Evolutionary conservation across 2,113 vertebrate species (phyloP).

Genomic region (Dinomys branickii): DNA sequence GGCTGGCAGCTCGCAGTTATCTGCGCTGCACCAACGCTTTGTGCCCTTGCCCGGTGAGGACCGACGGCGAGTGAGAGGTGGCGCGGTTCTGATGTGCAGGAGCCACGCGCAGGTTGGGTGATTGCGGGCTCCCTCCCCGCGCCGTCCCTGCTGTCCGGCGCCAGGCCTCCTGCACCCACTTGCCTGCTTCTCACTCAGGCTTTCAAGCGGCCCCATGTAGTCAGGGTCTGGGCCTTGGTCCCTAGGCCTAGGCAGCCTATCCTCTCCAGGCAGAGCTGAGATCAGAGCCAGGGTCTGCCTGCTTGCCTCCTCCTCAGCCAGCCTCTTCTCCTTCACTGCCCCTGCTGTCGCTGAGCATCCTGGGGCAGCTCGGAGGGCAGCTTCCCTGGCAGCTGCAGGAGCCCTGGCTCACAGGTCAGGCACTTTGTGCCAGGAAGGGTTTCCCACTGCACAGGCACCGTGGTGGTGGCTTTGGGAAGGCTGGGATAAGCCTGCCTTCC

Average conservation of each 20-base stretch:
- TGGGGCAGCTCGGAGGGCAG: not conserved
- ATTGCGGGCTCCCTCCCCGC: not conserved
- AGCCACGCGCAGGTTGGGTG: not conserved
- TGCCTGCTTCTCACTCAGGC: not conserved
- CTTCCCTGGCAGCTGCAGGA: not conserved
- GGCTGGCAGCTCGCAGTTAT: not conserved
- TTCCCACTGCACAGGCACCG: not conserved
- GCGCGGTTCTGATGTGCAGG: not conserved
- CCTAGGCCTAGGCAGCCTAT: not conserved
- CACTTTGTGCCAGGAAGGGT: not conserved
- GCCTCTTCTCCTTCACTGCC: not conserved
- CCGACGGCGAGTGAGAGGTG: rapidly evolving
- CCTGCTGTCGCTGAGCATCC: not conserved
- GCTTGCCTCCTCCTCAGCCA: not conserved
- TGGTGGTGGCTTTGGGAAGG: not conserved
- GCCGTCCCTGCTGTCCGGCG: not conserved
- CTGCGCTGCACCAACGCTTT: not conserved
- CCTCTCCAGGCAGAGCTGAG: not conserved
- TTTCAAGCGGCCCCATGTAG: not conserved
- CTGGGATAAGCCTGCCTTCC: not conserved
- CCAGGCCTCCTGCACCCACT: not conserved
- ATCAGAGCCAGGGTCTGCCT: not conserved
- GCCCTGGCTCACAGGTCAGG: not conserved
- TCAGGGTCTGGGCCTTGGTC: not conserved
- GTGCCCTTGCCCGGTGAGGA: not conserved